Percentiles rank a stretch among this genome's conserved stretches.
phyloP scores from a whole-genome alignment of 2,888 invertebrate species.

The Cheilosia urbana region DNA sequence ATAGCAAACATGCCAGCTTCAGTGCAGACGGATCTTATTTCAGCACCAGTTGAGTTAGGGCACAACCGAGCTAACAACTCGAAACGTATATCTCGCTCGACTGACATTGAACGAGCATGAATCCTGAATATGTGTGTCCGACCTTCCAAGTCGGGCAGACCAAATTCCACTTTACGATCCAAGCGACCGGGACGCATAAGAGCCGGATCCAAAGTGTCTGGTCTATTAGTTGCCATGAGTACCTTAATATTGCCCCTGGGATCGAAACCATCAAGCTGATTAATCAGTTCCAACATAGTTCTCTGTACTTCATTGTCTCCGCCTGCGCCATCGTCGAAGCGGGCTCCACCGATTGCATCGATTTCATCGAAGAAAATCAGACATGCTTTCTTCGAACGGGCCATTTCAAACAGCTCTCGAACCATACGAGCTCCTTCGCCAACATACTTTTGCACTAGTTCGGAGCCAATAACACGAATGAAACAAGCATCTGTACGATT shows the following conservation, averaged over 20 bases:
- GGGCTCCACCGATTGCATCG: slow-evolving; percentile 99
- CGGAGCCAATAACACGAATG: slow-evolving; percentile 98
- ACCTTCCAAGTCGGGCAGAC: slow-evolving; percentile 98
- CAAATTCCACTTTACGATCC: slow-evolving; percentile 99
- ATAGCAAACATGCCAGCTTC: slow-evolving; percentile 99
- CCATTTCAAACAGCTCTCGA: slow-evolving; percentile 99
- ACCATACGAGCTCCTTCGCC: slow-evolving; percentile 99
- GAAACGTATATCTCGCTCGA: slow-evolving; percentile 98
- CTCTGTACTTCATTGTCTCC: slow-evolving; percentile 99
- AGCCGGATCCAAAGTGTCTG: slow-evolving; percentile 99
- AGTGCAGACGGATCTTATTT: slow-evolving; percentile 97
- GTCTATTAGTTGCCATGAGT: slow-evolving; percentile 99
- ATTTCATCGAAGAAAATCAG: slow-evolving; percentile 99
- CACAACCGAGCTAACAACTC: slow-evolving; percentile 98
- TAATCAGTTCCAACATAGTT: slow-evolving; percentile 99
- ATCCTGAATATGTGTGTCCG: slow-evolving; percentile 99
- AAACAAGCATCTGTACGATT: slow-evolving; percentile 99
- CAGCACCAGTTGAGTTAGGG: slow-evolving; percentile 98
- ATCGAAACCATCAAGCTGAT: slow-evolving; percentile 99
- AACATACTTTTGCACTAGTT: slow-evolving; percentile 95
- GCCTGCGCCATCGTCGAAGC: slow-evolving; percentile 99
- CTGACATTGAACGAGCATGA: slow-evolving; percentile 99
- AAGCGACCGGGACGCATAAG: slow-evolving; percentile 98
- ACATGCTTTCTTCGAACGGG: slow-evolving; percentile 99
- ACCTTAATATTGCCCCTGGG: slow-evolving; percentile 99